Base-by-base conservation (phyloP, 2,113 vertebrate genomes). In the Elephantulus edwardii region DNA sequence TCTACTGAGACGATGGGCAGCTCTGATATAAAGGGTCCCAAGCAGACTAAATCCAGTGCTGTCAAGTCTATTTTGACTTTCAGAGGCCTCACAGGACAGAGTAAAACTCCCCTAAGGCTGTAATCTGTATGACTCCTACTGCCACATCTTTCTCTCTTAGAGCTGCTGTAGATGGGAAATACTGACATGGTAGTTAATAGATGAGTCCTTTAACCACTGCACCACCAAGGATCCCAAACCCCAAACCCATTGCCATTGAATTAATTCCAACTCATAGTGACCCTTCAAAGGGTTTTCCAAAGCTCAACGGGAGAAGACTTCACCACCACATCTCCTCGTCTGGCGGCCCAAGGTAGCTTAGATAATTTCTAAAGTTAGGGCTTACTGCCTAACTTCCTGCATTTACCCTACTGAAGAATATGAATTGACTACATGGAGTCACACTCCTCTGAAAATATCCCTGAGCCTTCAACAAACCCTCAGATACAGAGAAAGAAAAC, bases 371-470 rank as follows among this genome's bases (percentile, higher is more conserved):
- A 91, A 97, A 97, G 94, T 93, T 96, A 94, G 71, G 96, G 92
- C 94, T 95, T 96, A 79, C 60, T 79, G 77, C 40, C 85, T 92
- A 91, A 92, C 94, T 97, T 97, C 94, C 95, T 95, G 95, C 86
- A 91, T 90, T 91, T 94, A 93, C 89, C 94, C 89, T 93, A 89
- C 93, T 96, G 96, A 96, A 95, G 95, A 96, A 97, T 97, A 96
- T 35, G 75, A 96, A 97, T 97, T 97, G 96, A 94, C 93, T 96
- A 96, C 94, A 96, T 93, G 94, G 94, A 93, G 92, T 97, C 89
- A 95, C 95, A 96, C 79, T 96, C 92, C 91, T 96, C 85, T 92
- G 94, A 97, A 97, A 97, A 97, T 95, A 95, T 82, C 91, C 85
- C 68, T 95, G 71, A 44, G 56, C 96, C 93, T 89, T 87, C 35